These are phyloP conservation scores for Rhogogaster chlorosoma DNA, from an alignment of 2,888 invertebrate species.

Conservation along the genomic window DNA sequence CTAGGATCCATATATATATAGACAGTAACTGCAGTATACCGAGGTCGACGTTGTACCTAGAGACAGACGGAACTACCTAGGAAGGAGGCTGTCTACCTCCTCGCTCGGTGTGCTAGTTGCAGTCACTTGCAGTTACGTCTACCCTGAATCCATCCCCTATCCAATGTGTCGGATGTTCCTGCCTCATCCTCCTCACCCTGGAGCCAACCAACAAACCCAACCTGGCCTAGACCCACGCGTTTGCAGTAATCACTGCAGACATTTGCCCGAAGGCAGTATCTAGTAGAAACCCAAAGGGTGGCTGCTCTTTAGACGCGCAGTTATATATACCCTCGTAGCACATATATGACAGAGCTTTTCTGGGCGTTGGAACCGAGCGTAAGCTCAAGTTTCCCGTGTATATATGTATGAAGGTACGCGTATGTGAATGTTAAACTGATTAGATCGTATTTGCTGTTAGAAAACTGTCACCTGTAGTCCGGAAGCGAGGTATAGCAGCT, in stretches of 20 bases:
- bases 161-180: constrained; percentile 26
- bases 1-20: background rate
- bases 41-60: background rate
- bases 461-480: constrained; percentile 29
- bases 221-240: background rate
- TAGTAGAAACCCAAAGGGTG: constrained; percentile 3
- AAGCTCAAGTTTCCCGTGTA: background rate
- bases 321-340: background rate
- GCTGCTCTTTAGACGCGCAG: constrained; percentile 27
- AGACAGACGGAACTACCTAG: constrained; percentile 23
- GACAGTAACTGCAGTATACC: constrained; percentile 4
- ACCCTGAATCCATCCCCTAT: constrained; percentile 25
- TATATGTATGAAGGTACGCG: background rate
- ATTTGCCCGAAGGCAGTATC: constrained; percentile 41
- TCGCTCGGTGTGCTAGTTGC: constrained; percentile 32
- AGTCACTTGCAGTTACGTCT: constrained; percentile 46
- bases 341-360: background rate
- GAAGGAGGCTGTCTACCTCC: constrained; percentile 28
- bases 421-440: constrained; percentile 38
- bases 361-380: background rate
- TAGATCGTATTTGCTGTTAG: constrained; percentile 19
- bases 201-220: constrained; percentile 12
- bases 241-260: constrained; percentile 50
- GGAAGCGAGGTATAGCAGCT: background rate
- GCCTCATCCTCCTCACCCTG: background rate